Evolutionary conservation across 2,113 vertebrate genomes (phyloP).

Genomic region (Pleuronectes platessa): DNA sequence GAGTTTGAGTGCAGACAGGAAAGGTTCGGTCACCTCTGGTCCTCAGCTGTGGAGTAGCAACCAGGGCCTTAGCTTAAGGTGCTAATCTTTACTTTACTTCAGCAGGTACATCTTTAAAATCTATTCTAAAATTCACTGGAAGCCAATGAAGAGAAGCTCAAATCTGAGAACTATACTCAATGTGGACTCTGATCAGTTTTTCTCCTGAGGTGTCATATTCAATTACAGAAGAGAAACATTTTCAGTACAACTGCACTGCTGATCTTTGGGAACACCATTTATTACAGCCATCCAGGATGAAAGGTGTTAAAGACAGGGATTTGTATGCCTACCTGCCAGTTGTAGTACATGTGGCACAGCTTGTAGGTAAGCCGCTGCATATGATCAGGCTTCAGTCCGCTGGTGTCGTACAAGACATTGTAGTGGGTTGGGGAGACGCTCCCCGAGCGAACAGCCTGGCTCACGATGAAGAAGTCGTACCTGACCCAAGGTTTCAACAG

Average conservation of each 20-base stretch:
- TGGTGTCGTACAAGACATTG: constrained; percentile 93
- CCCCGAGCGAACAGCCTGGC: constrained; percentile 88
- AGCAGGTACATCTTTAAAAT: too few species aligned
- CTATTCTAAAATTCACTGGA: too few species aligned
- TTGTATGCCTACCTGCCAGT: constrained; percentile 90
- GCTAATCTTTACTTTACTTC: too few species aligned
- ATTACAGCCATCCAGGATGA: background rate
- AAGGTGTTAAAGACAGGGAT: background rate
- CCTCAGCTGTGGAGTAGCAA: too few species aligned
- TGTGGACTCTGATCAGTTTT: background rate
- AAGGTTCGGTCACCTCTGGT: too few species aligned
- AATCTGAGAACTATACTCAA: too few species aligned
- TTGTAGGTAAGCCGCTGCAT: constrained; percentile 96
- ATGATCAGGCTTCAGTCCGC: constrained; percentile 92
- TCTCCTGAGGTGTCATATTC: background rate
- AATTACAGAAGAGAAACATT: background rate
- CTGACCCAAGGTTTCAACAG: constrained; percentile 65
- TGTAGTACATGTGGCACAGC: constrained; percentile 95
- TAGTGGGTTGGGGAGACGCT: constrained; percentile 93
- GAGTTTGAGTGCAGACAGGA: too few species aligned
- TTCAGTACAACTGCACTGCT: background rate
- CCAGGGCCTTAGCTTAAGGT: too few species aligned
- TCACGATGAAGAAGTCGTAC: constrained; percentile 96
- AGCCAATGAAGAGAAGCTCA: too few species aligned
- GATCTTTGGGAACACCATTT: background rate